A percentile compares a stretch with the other conserved stretches of the same genome.
phyloP scores from a whole-genome alignment of 2,113 vertebrate species.

The Hippocampus comes region DNA sequence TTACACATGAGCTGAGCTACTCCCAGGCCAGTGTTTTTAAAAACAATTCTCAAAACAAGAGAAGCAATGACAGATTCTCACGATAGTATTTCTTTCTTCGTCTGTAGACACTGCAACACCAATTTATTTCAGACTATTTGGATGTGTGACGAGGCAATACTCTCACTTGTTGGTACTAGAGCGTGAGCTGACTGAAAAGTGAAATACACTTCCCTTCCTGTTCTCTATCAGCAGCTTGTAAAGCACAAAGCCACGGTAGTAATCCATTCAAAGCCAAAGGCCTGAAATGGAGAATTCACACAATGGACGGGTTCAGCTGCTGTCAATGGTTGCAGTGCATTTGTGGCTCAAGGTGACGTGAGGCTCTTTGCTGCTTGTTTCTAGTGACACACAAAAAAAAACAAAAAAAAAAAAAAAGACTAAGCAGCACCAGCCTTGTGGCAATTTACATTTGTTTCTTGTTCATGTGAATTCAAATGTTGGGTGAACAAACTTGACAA shows the following conservation, averaged over 20 bases:
- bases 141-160: background rate
- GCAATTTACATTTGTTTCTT: conserved; percentile 18
- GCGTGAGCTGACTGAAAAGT: background rate
- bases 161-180: background rate
- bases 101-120: background rate
- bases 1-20: no score
- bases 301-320: conserved; percentile 14
- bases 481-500: conserved; percentile 11
- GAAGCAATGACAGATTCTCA: no score
- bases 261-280: background rate
- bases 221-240: background rate
- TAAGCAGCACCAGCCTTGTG: conserved; percentile 7
- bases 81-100: background rate
- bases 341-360: background rate
- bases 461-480: conserved; percentile 13
- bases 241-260: background rate
- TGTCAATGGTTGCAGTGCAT: background rate
- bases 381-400: background rate
- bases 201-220: background rate
- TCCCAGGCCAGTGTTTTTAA: no score
- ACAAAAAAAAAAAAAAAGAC: conserved; percentile 23
- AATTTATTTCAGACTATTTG: background rate
- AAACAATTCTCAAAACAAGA: no score
- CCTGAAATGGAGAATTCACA: background rate
- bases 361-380: conserved; percentile 13